Percentiles rank a stretch among this genome's conserved stretches.
These are phyloP conservation scores for Phoxinus phoxinus DNA, from an alignment of 2,113 vertebrate species.

Conservation along the genomic window DNA sequence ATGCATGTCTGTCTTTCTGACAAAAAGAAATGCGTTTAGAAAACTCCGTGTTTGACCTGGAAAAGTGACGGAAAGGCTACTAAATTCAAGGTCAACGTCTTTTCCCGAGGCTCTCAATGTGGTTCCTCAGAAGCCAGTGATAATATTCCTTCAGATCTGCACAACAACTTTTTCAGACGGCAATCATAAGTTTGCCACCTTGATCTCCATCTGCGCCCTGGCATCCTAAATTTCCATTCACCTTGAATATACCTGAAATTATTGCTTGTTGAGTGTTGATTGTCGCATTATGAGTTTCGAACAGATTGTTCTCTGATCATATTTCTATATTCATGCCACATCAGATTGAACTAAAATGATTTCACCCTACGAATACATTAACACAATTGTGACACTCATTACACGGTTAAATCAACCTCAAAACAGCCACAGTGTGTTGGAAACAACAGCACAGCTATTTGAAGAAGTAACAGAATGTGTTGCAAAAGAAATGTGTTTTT, in stretches of 20 bases:
- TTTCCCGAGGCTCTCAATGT: neutral
- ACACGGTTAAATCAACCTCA: constrained; percentile 25
- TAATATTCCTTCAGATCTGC: constrained; percentile 10
- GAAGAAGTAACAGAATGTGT: neutral
- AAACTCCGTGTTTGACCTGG: neutral
- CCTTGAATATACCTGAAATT: neutral
- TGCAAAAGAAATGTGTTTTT: constrained; percentile 4
- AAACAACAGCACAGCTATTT: constrained; percentile 16
- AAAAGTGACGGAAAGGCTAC: neutral
- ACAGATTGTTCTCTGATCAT: constrained; percentile 15
- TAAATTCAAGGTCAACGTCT: constrained; percentile 11
- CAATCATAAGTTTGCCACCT: constrained; percentile 4
- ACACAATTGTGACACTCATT: constrained; percentile 17
- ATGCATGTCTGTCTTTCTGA: neutral
- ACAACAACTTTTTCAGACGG: neutral
- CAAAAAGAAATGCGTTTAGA: neutral
- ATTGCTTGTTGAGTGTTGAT: neutral
- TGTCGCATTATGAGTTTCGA: neutral
- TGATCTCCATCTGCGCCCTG: constrained; percentile 17
- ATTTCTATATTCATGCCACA: constrained; percentile 3
- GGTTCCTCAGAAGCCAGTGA: neutral
- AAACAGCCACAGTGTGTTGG: neutral
- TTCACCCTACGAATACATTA: constrained; percentile 25
- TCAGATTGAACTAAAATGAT: constrained; percentile 23
- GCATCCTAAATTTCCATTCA: neutral